These are phyloP conservation scores for Dolichopus griseipennis DNA, from an alignment of 2,888 invertebrate genomes.

Conservation along the genomic window DNA sequence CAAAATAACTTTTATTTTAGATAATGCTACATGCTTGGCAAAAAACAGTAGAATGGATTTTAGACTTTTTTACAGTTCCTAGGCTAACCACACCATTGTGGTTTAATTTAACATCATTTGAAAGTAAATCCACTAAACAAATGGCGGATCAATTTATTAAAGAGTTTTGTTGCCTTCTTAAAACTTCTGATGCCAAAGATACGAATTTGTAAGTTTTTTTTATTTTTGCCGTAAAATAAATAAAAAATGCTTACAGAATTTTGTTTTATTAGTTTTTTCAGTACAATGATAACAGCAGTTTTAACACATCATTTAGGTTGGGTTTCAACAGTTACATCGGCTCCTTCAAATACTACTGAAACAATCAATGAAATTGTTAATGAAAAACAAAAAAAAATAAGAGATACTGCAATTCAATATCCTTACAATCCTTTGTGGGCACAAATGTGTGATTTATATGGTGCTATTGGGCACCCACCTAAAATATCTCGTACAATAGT, in stretches of 20 bases:
- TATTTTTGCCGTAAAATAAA: constrained; percentile 7
- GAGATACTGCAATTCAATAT: constrained; percentile 51
- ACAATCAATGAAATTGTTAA: constrained; percentile 30
- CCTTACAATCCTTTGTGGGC: constrained; percentile 88
- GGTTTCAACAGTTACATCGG: constrained; percentile 65
- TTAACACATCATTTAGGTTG: constrained; percentile 85
- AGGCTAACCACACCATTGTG: constrained; percentile 57
- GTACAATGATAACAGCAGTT: constrained; percentile 78
- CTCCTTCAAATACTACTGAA: constrained; percentile 28
- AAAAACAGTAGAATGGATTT: constrained; percentile 47
- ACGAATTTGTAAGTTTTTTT: constrained; percentile 71
- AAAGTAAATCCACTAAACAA: constrained; percentile 38
- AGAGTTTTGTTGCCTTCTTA: constrained; percentile 57
- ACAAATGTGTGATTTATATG: constrained; percentile 77
- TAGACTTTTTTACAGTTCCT: constrained; percentile 59
- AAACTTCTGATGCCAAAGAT: constrained; percentile 69
- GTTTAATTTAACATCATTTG: constrained; percentile 49
- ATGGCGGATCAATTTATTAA: constrained; percentile 46
- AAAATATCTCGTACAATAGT: constrained; percentile 73
- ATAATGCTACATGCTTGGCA: constrained; percentile 48
- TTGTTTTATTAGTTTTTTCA: constrained; percentile 68
- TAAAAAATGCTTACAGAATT: constrained; percentile 18
- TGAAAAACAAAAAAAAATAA: constrained; percentile 45
- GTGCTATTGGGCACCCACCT: constrained; percentile 71
- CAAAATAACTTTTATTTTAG: constrained; percentile 23